phyloP scores from a whole-genome alignment of 2,113 vertebrate species.

The Cheirogaleus medius region DNA sequence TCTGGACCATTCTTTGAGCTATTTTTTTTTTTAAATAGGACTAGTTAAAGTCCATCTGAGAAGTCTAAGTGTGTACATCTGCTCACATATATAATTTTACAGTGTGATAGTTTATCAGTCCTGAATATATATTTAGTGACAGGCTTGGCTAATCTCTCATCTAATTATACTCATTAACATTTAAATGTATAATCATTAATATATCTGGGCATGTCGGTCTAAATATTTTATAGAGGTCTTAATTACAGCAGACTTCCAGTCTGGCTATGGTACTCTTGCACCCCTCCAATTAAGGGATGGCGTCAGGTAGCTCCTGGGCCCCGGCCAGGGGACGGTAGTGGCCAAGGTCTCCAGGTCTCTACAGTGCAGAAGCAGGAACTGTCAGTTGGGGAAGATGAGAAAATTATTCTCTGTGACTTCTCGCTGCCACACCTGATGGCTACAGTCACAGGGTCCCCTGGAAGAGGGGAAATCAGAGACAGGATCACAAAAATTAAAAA shows the following conservation, averaged over 20 bases:
- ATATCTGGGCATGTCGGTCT: conserved; percentile 31
- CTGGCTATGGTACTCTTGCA: background rate
- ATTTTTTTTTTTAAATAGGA: background rate
- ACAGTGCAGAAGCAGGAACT: background rate
- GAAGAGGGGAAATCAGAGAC: background rate
- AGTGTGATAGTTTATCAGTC: background rate
- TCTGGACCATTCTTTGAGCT: background rate
- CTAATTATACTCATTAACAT: conserved; percentile 69
- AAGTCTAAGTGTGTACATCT: background rate
- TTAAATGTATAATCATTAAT: conserved; percentile 63
- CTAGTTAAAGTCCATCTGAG: background rate
- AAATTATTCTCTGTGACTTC: background rate
- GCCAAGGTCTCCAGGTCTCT: fast-evolving
- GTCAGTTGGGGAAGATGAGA: background rate
- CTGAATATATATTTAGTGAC: conserved; percentile 47
- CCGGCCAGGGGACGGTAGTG: fast-evolving
- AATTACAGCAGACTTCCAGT: conserved; percentile 40
- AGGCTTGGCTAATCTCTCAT: conserved; percentile 60
- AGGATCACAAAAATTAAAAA: background rate
- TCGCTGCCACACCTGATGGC: fast-evolving
- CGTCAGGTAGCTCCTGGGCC: background rate
- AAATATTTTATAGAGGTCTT: conserved; percentile 64
- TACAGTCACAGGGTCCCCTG: background rate
- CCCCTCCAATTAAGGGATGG: background rate
- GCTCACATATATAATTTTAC: background rate